Conservation (phyloP, 2,113 vertebrate genomes). For the Microtus montanus region DNA sequence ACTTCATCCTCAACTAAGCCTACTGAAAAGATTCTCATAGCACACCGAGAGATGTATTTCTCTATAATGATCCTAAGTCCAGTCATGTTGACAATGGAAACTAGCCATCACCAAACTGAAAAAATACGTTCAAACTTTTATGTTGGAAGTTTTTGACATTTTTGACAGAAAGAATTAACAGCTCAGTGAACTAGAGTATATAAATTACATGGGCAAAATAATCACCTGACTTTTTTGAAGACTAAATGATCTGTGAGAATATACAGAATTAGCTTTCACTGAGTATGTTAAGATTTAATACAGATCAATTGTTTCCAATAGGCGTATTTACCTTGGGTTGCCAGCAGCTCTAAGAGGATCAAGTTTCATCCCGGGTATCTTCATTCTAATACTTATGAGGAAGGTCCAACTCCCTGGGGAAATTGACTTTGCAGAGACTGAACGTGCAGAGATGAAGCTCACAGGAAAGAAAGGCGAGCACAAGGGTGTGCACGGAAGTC, state of each 20-base stretch:
- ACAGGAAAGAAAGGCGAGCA: slow-evolving; percentile 16
- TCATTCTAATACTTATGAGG: slow-evolving; percentile 60
- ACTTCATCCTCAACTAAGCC: background rate
- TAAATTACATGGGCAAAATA: background rate
- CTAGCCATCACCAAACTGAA: background rate
- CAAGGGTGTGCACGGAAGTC: slow-evolving; percentile 20
- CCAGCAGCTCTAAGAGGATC: slow-evolving; percentile 50
- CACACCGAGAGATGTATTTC: background rate
- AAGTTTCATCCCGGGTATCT: slow-evolving; percentile 67
- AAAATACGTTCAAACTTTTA: slow-evolving; percentile 15
- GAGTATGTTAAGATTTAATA: background rate
- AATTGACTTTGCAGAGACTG: background rate
- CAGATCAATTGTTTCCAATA: background rate
- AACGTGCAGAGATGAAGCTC: background rate
- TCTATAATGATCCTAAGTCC: background rate
- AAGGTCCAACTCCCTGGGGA: slow-evolving; percentile 44
- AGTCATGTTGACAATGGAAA: background rate
- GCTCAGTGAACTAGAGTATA: background rate
- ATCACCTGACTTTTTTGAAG: background rate
- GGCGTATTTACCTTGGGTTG: slow-evolving; percentile 73
- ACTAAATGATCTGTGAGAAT: slow-evolving; percentile 13
- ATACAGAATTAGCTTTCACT: background rate
- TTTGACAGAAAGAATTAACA: background rate
- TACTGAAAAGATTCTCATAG: background rate
- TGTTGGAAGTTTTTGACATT: background rate